Base-by-base conservation (phyloP, 2,888 invertebrate genomes). In the Gandaritis pyraliata region DNA sequence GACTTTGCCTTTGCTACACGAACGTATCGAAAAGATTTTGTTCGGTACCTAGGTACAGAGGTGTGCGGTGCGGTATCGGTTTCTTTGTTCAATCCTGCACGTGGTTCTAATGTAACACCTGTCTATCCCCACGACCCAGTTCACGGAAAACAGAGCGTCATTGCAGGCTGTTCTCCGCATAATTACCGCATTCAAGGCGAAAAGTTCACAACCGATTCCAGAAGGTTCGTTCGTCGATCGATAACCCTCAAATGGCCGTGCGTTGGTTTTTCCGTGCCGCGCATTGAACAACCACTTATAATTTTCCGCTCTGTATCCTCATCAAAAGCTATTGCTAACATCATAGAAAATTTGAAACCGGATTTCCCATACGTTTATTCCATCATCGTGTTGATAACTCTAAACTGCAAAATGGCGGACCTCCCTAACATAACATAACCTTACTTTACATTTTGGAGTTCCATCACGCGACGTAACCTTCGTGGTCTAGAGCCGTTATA, bases 151-250 rank as follows among this genome's bases (percentile, higher is more conserved):
- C 7, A 38, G 13, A 30, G 58, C 38, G 30, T 52, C 46, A 30
- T 6, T 23, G 45, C 38, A 41, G 23, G 3, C 29, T 2, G 29
- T 23, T 38, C 13, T 51, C 49, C 41, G 11, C 18, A 13, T 57
- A 18, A 33, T 16, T 51, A 50, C 50, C 46, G 38, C 55, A 18
- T 60, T 58, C 63, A 65, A 63, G 64, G 54, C 64, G 29, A 39
- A 51, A 61, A 62, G 56, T 58, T 63, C 45, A 45, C 18, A 47
- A 23, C 38, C 45, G 49, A 52, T 85, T 87, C 87, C 74, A 81
- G 86, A 88, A 87, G 46, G 57, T 87, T 88, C 85, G 57, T 87
- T 88, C 85, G 66, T 61, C 38, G 59, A 87, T 88, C 76, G 86
- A 86, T 87, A 46, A 82, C 82, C 78, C 15, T 69, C 56, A 64